A percentile compares a stretch with the other conserved stretches of the same genome.
phyloP scores from a whole-genome alignment of 2,113 vertebrate genomes.

The Archilochus colubris region DNA sequence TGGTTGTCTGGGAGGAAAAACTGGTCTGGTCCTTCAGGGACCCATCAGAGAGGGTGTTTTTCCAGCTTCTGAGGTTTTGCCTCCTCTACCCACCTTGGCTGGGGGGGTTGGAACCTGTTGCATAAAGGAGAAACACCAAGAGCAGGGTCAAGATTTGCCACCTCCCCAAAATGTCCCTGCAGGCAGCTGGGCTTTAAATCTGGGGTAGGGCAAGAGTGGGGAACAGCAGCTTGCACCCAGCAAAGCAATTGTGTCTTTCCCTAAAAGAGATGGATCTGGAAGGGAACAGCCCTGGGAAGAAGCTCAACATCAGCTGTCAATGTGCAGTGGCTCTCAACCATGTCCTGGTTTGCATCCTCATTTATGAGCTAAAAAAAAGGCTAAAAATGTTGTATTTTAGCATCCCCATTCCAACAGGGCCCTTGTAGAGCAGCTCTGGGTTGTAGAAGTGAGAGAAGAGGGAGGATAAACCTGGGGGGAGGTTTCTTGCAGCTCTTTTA shows the following conservation, averaged over 20 bases:
- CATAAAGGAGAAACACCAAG: not conserved
- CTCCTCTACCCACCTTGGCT: not conserved
- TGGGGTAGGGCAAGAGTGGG: too few relatives aligned
- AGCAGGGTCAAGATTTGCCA: not conserved
- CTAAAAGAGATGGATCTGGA: too few relatives aligned
- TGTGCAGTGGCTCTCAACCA: too few relatives aligned
- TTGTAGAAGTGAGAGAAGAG: not conserved
- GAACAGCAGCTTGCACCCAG: too few relatives aligned
- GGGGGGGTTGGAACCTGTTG: not conserved
- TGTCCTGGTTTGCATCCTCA: too few relatives aligned
- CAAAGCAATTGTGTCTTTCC: too few relatives aligned
- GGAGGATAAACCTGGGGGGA: not conserved
- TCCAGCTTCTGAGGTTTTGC: not conserved
- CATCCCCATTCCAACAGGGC: fast-evolving
- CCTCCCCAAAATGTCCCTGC: not conserved
- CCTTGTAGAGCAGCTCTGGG: not conserved
- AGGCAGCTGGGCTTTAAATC: not conserved
- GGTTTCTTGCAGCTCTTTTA: not conserved
- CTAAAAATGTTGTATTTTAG: not conserved
- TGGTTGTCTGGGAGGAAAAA: not conserved
- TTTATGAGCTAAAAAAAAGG: not conserved
- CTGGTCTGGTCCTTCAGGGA: not conserved
- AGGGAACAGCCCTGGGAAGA: too few relatives aligned
- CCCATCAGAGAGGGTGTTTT: not conserved
- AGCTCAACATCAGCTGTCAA: too few relatives aligned